Evolutionary conservation across 2,113 vertebrate genomes (phyloP).

Genomic region (Notothenia rossii): DNA sequence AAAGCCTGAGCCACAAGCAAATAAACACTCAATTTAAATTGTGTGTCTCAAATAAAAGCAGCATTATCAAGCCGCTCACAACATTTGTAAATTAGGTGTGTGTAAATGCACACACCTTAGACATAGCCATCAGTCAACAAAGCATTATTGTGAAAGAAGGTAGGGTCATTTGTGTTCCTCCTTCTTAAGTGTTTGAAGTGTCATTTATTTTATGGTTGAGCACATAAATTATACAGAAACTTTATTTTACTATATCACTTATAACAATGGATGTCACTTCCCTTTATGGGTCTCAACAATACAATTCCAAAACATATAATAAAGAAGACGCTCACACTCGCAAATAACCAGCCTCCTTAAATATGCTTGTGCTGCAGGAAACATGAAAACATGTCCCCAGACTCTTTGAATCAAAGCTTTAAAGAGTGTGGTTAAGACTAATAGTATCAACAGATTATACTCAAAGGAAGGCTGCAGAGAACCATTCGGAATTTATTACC

Average conservation of each 20-base stretch:
- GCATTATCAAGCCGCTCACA: background rate
- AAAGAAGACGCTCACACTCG: background rate
- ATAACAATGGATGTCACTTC: background rate
- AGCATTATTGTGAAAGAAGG: background rate
- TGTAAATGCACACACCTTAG: background rate
- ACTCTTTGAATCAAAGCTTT: constrained; percentile 39
- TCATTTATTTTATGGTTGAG: background rate
- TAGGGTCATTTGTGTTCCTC: background rate
- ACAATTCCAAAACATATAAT: background rate
- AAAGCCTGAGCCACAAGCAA: background rate
- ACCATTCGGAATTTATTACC: background rate
- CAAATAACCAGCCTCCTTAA: constrained; percentile 18
- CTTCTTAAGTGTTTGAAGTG: background rate
- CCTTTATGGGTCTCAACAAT: background rate
- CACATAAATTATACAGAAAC: constrained; percentile 1
- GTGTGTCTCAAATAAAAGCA: background rate
- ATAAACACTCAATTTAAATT: background rate
- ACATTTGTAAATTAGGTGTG: background rate
- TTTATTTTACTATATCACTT: background rate
- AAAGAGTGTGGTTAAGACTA: constrained; percentile 20
- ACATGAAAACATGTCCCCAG: constrained; percentile 28
- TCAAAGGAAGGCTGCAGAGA: background rate
- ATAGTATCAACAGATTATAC: constrained; percentile 26
- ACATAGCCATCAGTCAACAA: background rate
- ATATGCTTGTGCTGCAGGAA: constrained; percentile 33